These are phyloP conservation scores for Lacerta viridis DNA, from an alignment of 2,797 vertebrate species.

Conservation along the genomic window DNA sequence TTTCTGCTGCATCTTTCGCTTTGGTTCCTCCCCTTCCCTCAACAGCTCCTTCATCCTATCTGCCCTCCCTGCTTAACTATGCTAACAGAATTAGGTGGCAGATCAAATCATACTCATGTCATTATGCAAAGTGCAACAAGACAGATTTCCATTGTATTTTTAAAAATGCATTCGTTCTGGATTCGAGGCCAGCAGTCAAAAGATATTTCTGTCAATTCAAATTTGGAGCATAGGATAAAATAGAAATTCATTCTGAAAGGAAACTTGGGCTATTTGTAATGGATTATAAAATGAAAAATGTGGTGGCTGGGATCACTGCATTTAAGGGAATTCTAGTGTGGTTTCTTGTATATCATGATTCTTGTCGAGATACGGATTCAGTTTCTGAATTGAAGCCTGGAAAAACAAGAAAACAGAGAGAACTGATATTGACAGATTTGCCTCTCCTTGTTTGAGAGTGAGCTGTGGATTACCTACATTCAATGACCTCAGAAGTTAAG, in stretches of 20 bases:
- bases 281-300: neutral
- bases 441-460: no score
- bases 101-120: conserved; percentile 6
- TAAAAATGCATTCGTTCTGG: neutral
- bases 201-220: conserved; percentile 31
- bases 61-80: neutral
- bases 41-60: neutral
- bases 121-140: conserved; percentile 22
- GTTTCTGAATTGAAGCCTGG: neutral
- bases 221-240: neutral
- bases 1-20: neutral
- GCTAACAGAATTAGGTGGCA: neutral
- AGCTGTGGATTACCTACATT: neutral
- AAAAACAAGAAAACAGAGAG: no score
- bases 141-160: neutral
- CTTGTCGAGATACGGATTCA: neutral
- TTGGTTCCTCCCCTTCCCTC: neutral
- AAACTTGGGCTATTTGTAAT: neutral
- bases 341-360: neutral
- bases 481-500: neutral
- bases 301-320: neutral
- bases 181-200: conserved; percentile 6
- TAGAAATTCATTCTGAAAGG: neutral
- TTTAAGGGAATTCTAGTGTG: neutral
- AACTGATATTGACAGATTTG: no score